Evolutionary conservation across 1,140 invertebrate genomes (phyloP).

Genomic region (Ceratina calcarata): DNA sequence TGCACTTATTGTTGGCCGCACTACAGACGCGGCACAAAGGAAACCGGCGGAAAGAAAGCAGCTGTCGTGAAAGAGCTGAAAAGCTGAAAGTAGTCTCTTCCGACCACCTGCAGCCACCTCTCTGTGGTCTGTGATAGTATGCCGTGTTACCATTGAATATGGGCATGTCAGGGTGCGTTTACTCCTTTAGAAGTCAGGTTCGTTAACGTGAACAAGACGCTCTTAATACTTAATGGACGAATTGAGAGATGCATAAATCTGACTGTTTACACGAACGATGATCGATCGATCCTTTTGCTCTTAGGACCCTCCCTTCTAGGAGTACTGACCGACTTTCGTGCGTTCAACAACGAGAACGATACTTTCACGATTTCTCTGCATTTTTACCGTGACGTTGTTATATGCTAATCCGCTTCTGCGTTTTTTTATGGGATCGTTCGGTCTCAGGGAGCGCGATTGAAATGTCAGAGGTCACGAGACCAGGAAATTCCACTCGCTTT

Average conservation of each 20-base stretch:
- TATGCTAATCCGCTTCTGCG: neutral
- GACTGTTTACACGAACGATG: too few relatives aligned
- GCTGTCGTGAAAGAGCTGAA: conserved; percentile 16
- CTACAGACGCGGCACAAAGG: conserved; percentile 13
- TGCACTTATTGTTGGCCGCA: neutral
- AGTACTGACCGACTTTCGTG: too few relatives aligned
- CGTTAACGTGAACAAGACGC: conserved; percentile 21
- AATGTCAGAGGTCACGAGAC: conserved; percentile 21
- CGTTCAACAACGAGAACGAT: too few relatives aligned
- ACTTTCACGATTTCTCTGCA: too few relatives aligned
- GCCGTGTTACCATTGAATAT: conserved; percentile 29
- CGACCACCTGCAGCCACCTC: conserved; percentile 45
- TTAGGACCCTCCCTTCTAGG: too few relatives aligned
- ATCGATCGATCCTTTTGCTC: too few relatives aligned
- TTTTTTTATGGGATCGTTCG: neutral
- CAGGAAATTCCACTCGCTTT: neutral
- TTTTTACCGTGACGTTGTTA: too few relatives aligned
- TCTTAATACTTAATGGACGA: too few relatives aligned
- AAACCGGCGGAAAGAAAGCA: neutral
- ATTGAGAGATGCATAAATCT: too few relatives aligned
- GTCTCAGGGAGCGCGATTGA: neutral
- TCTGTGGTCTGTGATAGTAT: conserved; percentile 15
- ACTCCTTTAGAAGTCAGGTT: neutral
- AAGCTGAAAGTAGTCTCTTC: conserved; percentile 23
- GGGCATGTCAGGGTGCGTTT: conserved; percentile 24